A percentile compares a stretch with the other conserved stretches of the same genome.
Conservation (phyloP, 2,797 vertebrate species). For the Geotrypetes seraphini region DNA sequence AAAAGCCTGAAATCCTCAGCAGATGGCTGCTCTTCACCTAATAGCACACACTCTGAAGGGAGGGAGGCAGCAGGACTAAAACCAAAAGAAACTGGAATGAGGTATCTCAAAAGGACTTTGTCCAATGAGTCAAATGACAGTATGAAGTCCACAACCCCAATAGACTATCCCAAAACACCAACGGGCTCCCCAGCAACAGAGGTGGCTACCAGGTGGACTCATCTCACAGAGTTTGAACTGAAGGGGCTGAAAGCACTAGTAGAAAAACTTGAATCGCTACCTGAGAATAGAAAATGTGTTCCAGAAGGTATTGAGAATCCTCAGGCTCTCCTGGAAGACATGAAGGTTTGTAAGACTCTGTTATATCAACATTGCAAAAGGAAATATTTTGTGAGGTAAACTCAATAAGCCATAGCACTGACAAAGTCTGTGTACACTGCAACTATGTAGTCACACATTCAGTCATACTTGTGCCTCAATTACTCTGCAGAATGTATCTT, state of each 20-base stretch:
- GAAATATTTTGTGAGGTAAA: no score
- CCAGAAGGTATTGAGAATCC: constrained; percentile 84
- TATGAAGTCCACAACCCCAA: constrained; percentile 50
- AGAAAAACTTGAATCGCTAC: constrained; percentile 88
- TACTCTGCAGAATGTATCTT: no score
- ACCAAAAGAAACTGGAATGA: constrained; percentile 44
- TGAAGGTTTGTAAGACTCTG: constrained; percentile 66
- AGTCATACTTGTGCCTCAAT: no score
- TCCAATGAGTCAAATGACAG: constrained; percentile 79
- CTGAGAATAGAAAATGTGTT: constrained; percentile 86
- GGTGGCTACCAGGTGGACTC: constrained; percentile 68
- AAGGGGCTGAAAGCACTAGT: constrained; percentile 82
- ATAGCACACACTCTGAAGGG: constrained; percentile 47
- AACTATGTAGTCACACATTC: no score
- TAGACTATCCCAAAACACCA: constrained; percentile 74
- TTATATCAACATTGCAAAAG: background rate
- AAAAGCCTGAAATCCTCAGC: constrained; percentile 35
- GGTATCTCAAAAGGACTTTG: constrained; percentile 66
- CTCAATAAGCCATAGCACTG: no score
- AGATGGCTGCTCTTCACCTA: constrained; percentile 62
- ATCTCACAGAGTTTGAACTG: constrained; percentile 89
- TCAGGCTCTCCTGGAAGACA: constrained; percentile 78
- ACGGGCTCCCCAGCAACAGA: constrained; percentile 71
- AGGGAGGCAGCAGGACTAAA: constrained; percentile 50
- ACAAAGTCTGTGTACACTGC: no score